These are phyloP conservation scores for Rhinolophus sinicus DNA, from an alignment of 2,113 vertebrate genomes.

Conservation along the genomic window DNA sequence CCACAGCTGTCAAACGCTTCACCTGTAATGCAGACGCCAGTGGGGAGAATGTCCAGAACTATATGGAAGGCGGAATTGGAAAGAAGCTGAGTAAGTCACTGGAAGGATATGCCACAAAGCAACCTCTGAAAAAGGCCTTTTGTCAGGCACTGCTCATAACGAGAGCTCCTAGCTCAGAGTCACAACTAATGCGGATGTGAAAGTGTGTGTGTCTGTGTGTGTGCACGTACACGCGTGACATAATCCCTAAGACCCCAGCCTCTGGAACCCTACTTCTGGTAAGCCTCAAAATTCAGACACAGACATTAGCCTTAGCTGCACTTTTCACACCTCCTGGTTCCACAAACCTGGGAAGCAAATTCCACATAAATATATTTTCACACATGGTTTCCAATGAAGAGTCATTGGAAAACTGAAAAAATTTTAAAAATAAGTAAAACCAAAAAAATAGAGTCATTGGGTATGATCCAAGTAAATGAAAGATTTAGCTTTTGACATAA, in stretches of 20 bases:
- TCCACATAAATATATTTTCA: not conserved
- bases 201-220: not conserved
- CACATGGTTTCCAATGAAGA: not conserved
- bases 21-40: not conserved
- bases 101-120: not conserved
- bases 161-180: not conserved
- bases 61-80: too few species aligned
- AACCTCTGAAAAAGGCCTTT: not conserved
- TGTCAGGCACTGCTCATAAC: not conserved
- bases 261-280: not conserved
- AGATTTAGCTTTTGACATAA: not conserved
- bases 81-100: not conserved
- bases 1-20: rapidly evolving
- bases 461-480: not conserved
- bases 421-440: not conserved
- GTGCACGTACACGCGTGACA: not conserved
- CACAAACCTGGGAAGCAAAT: not conserved
- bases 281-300: not conserved
- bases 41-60: rapidly evolving
- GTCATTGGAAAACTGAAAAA: not conserved
- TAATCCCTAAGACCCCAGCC: not conserved
- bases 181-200: not conserved
- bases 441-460: not conserved
- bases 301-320: not conserved
- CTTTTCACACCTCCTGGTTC: not conserved